Evolutionary conservation across 2,797 vertebrate species (phyloP).

Genomic region (Liasis olivaceus): DNA sequence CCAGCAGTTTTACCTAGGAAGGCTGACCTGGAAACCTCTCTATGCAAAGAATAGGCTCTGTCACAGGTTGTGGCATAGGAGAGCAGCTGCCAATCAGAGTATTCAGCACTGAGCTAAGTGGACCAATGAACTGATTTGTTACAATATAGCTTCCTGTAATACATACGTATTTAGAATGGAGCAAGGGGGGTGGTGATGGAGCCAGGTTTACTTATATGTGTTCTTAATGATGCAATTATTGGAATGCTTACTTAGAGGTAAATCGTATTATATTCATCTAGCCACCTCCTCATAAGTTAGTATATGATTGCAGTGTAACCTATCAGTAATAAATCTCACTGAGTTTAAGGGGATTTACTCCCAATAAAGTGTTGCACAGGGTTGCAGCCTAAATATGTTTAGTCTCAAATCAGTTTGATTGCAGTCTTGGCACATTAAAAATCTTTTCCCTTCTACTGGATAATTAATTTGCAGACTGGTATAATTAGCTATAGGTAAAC

Average conservation of each 20-base stretch:
- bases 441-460: conserved; percentile 4
- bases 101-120: neutral
- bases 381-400: neutral
- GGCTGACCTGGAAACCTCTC: neutral
- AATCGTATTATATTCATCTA: neutral
- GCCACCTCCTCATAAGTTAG: neutral
- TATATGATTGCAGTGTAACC: neutral
- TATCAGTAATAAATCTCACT: neutral
- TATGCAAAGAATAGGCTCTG: neutral
- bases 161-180: neutral
- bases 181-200: neutral
- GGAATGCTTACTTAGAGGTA: neutral
- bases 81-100: neutral
- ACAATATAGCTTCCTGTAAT: neutral
- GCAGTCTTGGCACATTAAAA: conserved; percentile 10
- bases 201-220: neutral
- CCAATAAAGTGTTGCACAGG: neutral
- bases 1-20: neutral
- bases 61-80: neutral
- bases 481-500: conserved; percentile 56
- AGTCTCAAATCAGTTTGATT: neutral
- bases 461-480: conserved; percentile 54
- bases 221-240: neutral
- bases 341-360: neutral
- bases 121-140: neutral